phyloP scores from a whole-genome alignment of 2,113 vertebrate species.

The Nesogale talazaci region DNA sequence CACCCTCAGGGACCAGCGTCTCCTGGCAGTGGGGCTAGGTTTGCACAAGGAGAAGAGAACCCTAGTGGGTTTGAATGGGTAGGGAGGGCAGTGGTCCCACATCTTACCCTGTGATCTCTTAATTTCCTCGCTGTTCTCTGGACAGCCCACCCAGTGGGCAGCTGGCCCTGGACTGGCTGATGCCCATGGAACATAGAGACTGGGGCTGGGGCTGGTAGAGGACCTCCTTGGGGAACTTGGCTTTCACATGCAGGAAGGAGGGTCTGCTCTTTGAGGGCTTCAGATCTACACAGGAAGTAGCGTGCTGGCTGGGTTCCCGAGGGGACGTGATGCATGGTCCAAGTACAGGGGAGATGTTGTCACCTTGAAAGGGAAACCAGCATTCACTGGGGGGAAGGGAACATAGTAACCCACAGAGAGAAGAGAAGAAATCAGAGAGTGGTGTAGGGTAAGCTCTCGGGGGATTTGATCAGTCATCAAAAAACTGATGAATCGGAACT shows the following conservation, averaged over 20 bases:
- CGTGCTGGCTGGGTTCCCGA: background rate
- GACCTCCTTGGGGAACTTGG: background rate
- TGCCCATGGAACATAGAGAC: background rate
- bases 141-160: background rate
- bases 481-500: too few species aligned
- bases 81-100: background rate
- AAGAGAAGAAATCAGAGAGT: too few species aligned
- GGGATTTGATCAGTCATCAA: too few species aligned
- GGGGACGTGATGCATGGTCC: rapidly evolving
- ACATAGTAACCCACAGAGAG: too few species aligned
- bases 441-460: too few species aligned
- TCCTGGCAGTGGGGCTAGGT: background rate
- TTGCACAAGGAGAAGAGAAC: background rate
- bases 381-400: too few species aligned
- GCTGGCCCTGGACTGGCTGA: background rate
- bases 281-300: background rate
- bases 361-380: background rate
- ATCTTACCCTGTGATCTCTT: background rate
- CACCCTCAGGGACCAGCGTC: background rate
- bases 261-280: background rate
- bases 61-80: background rate
- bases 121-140: background rate
- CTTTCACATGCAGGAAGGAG: background rate
- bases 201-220: rapidly evolving
- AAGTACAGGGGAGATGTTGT: background rate